Evolutionary conservation across 2,888 invertebrate genomes (phyloP), one percentile per base, ranked within the genome.

Genomic region (Adelphocoris suturalis): DNA sequence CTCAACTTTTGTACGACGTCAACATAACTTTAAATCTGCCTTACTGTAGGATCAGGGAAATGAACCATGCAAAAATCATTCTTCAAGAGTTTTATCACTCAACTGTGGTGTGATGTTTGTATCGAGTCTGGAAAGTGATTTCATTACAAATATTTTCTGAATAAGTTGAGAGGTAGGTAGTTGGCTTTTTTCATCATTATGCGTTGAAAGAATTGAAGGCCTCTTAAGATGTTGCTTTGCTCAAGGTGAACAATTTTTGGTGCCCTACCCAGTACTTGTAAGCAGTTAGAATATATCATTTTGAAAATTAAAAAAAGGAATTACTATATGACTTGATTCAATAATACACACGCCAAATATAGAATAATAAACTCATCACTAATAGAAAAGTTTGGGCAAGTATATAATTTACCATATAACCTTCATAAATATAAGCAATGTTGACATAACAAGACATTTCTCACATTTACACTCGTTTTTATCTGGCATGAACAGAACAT

Each of bases 211-310:
- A 12, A 23, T 68, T 27, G 23, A 23, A 68, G 68, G 68, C 68
- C 68, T 68, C 68, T 11, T 68, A 19, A 23, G 68, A 23, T 68
- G 27, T 1, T 19, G 23, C 3, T 68, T 68, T 23, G 23, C 68
- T 12, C 13, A 0, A 68, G 23, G 23, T 19, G 13, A 52, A 52
- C 13, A 52, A 52, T 52, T 52, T 16, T 16, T 52, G 52, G 47
- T 23, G 81, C 48, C 81, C 48, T 81, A 81, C 28, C 37, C 46
- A 19, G n/a, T 81, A 81, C 81, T 81, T 81, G 81, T 81, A 81
- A 81, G 81, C 81, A 81, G 81, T 81, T 81, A 48, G 81, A 81
- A 81, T 48, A 81, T 48, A 48, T 81, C 47, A 81, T 48, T 81
- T 23, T 47, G 27, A 27, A 82, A 48, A 78, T 9, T 19, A 78